A percentile compares a stretch with the other conserved stretches of the same genome.
phyloP scores from a whole-genome alignment of 2,113 vertebrate genomes.

The Ptyas mucosa region DNA sequence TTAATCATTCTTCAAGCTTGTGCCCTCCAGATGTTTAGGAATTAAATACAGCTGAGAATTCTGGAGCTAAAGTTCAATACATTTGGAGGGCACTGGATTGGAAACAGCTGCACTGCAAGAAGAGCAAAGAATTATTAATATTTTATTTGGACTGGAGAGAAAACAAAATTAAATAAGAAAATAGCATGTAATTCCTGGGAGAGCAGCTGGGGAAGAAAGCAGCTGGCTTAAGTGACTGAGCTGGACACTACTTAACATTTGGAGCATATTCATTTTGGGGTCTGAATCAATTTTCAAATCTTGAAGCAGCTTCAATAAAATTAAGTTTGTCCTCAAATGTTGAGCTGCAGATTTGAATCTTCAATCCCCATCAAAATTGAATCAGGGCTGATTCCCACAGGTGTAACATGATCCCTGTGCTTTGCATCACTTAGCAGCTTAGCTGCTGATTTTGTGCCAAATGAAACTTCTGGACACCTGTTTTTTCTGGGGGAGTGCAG shows the following conservation, averaged over 20 bases:
- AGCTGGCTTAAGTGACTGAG: not conserved
- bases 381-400: not conserved
- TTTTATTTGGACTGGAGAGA: not conserved
- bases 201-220: not conserved
- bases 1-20: not conserved
- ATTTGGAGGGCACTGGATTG: not conserved
- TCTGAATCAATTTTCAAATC: not conserved
- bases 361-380: not conserved
- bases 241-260: not conserved
- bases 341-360: not conserved
- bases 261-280: not conserved
- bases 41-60: not conserved
- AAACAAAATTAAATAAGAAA: not conserved
- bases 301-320: not conserved
- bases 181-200: not conserved
- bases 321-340: not conserved
- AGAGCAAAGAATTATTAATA: not conserved
- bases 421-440: not conserved
- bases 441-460: not conserved
- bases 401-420: not conserved
- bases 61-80: not conserved
- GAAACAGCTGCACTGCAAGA: not conserved
- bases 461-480: not conserved
- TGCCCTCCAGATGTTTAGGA: not conserved
- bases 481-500: not conserved